phyloP scores from a whole-genome alignment of 2,113 vertebrate genomes.

The Canis aureus region DNA sequence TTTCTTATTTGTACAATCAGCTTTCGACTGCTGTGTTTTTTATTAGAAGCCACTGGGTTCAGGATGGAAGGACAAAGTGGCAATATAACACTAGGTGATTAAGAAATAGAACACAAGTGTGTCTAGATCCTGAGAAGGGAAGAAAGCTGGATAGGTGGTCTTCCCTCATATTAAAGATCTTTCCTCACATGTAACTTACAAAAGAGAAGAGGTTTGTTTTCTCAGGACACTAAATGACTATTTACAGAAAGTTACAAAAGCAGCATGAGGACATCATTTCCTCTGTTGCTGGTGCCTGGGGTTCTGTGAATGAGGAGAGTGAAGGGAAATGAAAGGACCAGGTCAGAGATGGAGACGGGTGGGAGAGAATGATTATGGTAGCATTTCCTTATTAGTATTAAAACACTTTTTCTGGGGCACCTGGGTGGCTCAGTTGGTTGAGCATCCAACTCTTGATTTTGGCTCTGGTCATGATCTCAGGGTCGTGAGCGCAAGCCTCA shows the following conservation, averaged over 20 bases:
- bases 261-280: neutral
- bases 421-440: neutral
- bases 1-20: neutral
- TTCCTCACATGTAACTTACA: neutral
- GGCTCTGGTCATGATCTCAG: neutral
- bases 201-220: neutral
- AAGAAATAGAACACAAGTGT: neutral
- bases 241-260: slow-evolving; percentile 51
- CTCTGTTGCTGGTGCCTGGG: neutral
- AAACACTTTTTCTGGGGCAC: neutral
- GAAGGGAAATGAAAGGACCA: slow-evolving; percentile 41
- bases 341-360: neutral
- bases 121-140: neutral
- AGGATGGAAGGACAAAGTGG: neutral
- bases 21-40: neutral
- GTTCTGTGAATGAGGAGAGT: slow-evolving; percentile 18
- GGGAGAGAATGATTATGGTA: neutral
- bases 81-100: neutral
- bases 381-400: neutral
- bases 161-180: neutral
- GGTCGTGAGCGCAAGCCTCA: neutral
- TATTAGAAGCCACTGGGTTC: slow-evolving; percentile 39
- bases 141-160: neutral
- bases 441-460: neutral
- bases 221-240: neutral